Conservation (phyloP, 2,888 invertebrate species). For the Cephus pulcher region DNA sequence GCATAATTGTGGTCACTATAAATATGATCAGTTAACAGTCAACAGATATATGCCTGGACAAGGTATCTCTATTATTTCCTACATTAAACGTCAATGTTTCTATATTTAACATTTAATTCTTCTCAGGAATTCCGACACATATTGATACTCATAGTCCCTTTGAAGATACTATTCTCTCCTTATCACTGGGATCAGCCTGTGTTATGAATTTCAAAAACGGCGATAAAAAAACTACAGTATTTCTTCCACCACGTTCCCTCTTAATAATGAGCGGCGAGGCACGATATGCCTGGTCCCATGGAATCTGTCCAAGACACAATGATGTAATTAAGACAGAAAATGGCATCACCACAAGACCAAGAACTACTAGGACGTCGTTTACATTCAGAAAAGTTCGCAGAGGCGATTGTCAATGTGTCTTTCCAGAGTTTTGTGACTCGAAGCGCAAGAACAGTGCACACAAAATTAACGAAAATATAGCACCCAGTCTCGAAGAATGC, state of each 20-base stretch:
- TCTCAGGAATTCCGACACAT: slow-evolving; percentile 91
- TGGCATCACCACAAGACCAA: slow-evolving; percentile 70
- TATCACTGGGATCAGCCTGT: slow-evolving; percentile 85
- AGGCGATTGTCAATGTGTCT: slow-evolving; percentile 75
- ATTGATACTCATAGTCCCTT: slow-evolving; percentile 97
- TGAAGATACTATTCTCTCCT: slow-evolving; percentile 85
- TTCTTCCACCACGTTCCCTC: slow-evolving; percentile 79
- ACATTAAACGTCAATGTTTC: background rate
- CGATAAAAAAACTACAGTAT: slow-evolving; percentile 72
- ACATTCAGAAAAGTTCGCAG: slow-evolving; percentile 81
- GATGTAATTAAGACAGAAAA: slow-evolving; percentile 76
- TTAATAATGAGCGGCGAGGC: slow-evolving; percentile 84
- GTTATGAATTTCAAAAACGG: slow-evolving; percentile 90
- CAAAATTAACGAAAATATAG: slow-evolving; percentile 67
- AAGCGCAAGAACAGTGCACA: slow-evolving; percentile 37
- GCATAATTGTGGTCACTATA: slow-evolving; percentile 63
- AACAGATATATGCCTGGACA: slow-evolving; percentile 89
- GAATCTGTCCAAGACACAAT: slow-evolving; percentile 85
- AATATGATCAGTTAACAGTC: slow-evolving; percentile 86
- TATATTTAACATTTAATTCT: slow-evolving; percentile 18
- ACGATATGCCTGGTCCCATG: slow-evolving; percentile 88
- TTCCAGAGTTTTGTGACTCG: slow-evolving; percentile 77
- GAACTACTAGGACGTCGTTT: slow-evolving; percentile 80
- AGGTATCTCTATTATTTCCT: slow-evolving; percentile 67
- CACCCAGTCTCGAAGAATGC: slow-evolving; percentile 76